Percentiles rank a stretch among this genome's conserved stretches.
Evolutionary conservation across 2,113 vertebrate genomes (phyloP).

Genomic region (Sander vitreus): DNA sequence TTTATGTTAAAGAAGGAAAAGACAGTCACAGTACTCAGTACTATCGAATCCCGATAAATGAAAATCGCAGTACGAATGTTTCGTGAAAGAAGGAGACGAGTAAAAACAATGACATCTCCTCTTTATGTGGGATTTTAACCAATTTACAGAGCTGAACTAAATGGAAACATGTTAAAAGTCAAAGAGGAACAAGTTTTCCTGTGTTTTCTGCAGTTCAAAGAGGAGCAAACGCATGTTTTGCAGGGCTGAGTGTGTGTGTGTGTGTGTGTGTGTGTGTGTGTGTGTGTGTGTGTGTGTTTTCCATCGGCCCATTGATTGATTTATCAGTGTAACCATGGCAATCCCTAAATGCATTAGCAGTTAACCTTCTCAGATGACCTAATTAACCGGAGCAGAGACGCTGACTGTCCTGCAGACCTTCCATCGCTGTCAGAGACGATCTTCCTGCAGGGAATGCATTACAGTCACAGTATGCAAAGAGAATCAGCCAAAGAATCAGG

Average conservation of each 20-base stretch:
- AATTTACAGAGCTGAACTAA: no score
- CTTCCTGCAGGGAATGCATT: background rate
- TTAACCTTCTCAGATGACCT: conserved; percentile 52
- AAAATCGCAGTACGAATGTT: no score
- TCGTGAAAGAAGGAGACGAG: no score
- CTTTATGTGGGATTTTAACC: no score
- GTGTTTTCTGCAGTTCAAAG: background rate
- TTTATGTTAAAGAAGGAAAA: no score
- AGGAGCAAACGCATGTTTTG: background rate
- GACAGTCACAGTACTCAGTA: no score
- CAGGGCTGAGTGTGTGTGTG: background rate
- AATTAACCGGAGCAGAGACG: conserved; percentile 11
- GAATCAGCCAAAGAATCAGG: background rate
- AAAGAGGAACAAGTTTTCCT: no score
- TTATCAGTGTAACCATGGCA: conserved; percentile 47
- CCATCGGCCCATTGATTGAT: conserved; percentile 31
- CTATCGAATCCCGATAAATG: no score
- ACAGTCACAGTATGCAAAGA: background rate
- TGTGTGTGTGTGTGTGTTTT: background rate
- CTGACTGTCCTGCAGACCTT: background rate
- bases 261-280: no score
- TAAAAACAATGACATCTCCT: no score
- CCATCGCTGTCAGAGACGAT: background rate
- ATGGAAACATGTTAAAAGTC: no score
- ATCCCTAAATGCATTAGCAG: conserved; percentile 56